Percentiles rank a stretch among this genome's conserved stretches.
These are phyloP conservation scores for Fulmarus glacialis DNA, from an alignment of 2,113 vertebrate species.

Conservation along the genomic window DNA sequence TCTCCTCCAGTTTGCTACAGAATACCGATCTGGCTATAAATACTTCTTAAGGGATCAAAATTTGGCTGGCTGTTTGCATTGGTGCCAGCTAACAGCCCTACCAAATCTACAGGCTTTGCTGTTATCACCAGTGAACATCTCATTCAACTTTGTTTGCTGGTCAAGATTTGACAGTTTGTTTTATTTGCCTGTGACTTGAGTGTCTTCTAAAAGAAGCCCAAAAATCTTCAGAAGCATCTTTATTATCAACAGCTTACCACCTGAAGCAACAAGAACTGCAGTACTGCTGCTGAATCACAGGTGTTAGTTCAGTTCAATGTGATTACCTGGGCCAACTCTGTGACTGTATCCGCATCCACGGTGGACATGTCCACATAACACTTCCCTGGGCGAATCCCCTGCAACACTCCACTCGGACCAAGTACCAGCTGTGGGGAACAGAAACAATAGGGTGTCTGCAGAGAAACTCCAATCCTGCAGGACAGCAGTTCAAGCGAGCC, in stretches of 20 bases:
- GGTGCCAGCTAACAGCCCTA: neutral
- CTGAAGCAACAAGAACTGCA: neutral
- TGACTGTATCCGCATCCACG: constrained; percentile 95
- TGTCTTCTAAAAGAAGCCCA: neutral
- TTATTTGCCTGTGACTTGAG: neutral
- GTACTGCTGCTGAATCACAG: neutral
- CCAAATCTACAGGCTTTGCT: neutral
- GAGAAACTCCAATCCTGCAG: neutral
- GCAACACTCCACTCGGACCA: constrained; percentile 95
- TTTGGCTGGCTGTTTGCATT: neutral
- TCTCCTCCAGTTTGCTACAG: neutral
- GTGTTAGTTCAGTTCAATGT: neutral
- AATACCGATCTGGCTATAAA: neutral
- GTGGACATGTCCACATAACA: constrained; percentile 99
- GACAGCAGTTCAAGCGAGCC: neutral
- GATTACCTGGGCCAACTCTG: constrained; percentile 92
- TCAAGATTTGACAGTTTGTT: neutral
- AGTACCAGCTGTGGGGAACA: constrained; percentile 88
- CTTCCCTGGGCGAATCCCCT: constrained; percentile 96
- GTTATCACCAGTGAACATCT: neutral
- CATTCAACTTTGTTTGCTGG: neutral
- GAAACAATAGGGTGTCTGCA: constrained; percentile 79
- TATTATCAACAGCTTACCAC: neutral
- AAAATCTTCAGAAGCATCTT: neutral
- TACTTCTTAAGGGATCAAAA: neutral